phyloP scores from a whole-genome alignment of 2,113 vertebrate species.

The Campylomormyrus tamandua region DNA sequence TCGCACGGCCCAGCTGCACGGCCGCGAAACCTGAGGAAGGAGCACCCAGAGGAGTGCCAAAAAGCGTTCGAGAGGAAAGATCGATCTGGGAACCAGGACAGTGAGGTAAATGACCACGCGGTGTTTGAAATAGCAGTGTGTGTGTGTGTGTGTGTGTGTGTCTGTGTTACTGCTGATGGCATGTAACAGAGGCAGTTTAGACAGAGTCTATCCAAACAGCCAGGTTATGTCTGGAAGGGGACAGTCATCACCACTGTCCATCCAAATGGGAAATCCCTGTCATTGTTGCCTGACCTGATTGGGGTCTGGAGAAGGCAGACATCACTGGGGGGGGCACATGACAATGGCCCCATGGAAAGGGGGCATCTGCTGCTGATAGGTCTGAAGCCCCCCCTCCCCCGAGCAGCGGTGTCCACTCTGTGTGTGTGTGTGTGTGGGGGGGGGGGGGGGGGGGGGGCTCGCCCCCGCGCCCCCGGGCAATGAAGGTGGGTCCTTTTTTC shows the following conservation, averaged over 20 bases:
- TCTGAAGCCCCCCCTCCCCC: slow-evolving; percentile 41
- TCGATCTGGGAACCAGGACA: background rate
- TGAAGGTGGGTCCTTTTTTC: too few relatives aligned
- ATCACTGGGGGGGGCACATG: slow-evolving; percentile 36
- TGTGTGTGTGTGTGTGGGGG: too few relatives aligned
- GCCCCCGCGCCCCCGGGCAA: too few relatives aligned
- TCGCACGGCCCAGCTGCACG: background rate
- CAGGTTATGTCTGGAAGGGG: background rate
- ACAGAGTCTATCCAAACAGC: background rate
- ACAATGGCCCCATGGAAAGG: slow-evolving; percentile 59
- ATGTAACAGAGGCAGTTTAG: background rate
- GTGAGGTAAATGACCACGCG: background rate
- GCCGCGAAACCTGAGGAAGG: background rate
- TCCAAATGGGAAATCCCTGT: background rate
- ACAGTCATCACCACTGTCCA: background rate
- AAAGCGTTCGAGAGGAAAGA: background rate
- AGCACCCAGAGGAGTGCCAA: background rate
- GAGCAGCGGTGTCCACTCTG: background rate
- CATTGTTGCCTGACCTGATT: slow-evolving; percentile 38
- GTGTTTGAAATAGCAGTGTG: background rate
- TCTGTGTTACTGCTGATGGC: background rate
- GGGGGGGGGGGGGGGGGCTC: too few relatives aligned
- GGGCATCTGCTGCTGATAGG: slow-evolving; percentile 65
- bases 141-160: background rate
- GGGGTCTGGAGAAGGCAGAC: background rate